Percentiles rank a stretch among this genome's conserved stretches.
Conservation (phyloP, 2,888 invertebrate species). For the Epinotia brunnichana region DNA sequence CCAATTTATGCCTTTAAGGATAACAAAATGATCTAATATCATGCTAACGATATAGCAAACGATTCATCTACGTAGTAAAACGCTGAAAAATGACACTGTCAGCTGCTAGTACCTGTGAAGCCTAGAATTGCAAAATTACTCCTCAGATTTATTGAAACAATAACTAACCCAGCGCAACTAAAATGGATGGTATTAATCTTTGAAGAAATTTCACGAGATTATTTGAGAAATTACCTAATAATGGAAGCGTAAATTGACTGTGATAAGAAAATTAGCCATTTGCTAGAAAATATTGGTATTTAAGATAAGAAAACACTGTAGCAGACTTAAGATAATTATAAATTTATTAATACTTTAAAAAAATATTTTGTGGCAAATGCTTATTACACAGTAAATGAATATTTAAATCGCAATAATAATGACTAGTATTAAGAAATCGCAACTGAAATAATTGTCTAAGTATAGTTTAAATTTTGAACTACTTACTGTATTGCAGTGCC, state of each 20-base stretch:
- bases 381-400: no score
- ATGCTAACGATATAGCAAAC: not conserved
- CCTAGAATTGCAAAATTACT: constrained; percentile 19
- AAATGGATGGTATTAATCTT: constrained; percentile 13
- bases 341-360: no score
- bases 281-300: not conserved
- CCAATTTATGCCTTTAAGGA: not conserved
- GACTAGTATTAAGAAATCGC: no score
- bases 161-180: constrained; percentile 14
- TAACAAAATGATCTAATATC: not conserved
- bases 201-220: constrained; percentile 5
- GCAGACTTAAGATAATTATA: no score
- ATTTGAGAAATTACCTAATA: constrained; percentile 13
- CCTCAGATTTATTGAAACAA: constrained; percentile 16
- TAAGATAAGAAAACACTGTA: not conserved
- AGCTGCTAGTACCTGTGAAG: constrained; percentile 4
- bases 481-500: no score
- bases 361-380: no score
- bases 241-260: constrained; percentile 10
- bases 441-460: no score
- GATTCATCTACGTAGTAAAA: not conserved
- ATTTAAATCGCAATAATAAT: no score
- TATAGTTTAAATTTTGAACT: no score
- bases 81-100: not conserved
- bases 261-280: constrained; percentile 4